Base-by-base conservation (phyloP, 2,888 invertebrate species). In the Nomada flava region DNA sequence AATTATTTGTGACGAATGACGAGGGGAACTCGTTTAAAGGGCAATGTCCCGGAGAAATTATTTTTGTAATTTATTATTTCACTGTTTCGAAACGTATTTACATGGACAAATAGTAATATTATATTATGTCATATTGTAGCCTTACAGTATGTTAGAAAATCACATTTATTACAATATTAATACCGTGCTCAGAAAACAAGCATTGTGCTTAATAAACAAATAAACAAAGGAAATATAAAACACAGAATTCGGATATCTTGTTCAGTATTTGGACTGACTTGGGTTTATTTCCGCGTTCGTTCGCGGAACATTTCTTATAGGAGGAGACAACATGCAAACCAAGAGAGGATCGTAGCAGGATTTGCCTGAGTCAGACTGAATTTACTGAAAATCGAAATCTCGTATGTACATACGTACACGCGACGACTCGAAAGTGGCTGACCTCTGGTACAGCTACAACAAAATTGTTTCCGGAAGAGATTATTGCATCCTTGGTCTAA, bases 391-490 rank as follows among this genome's bases (percentile, higher is more conserved):
- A 79, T 79, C 79, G 62, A 79, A 79, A 55, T 15, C 47, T 60
- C 23, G 52, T 13, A 53, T 67, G 26, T 23, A n/a, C 36, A 52
- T 42, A 42, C n/a, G 23, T 29, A 50, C 7, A 55, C 18, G 36
- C 2, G n/a, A 50, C 10, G 20, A 3, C 63, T 52, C 44, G 57
- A 36, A 73, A 81, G 71, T 15, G 60, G 29, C n/a, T 70, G 52
- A 70, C 42, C 26, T 20, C 0, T 36, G 44, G n/a, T 36, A 76
- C 55, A 47, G 60, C 52, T 44, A 62, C 59, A 60, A 36, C 64
- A 53, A 82, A 77, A 82, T 82, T 82, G 77, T 82, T 83, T 82
- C 83, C 82, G 82, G 68, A 60, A 68, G n/a, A 72, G 73, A 76
- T 83, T 82, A 83, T 70, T 82, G n/a, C 73, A 83, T 82, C 65